phyloP scores from a whole-genome alignment of 64 coral and sea anemone species.

The Dendrophyllia cribrosa region DNA sequence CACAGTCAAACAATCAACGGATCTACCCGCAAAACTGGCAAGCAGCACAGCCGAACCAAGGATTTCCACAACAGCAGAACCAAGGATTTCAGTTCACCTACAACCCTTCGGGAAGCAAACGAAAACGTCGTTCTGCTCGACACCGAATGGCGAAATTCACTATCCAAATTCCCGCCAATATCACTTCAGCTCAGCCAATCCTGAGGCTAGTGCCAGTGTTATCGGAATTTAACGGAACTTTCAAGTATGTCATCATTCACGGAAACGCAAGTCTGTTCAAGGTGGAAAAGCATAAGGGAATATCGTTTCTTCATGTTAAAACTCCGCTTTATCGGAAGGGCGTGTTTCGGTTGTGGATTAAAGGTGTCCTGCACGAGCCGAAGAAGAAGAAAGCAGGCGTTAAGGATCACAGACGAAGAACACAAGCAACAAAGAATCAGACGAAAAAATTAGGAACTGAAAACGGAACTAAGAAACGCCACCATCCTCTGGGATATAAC shows the following conservation, averaged over 20 bases:
- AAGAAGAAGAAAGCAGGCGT: background rate
- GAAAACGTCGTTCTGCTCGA: slow-evolving; percentile 25
- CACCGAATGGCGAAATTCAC: slow-evolving; percentile 60
- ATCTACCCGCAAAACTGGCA: slow-evolving; percentile 39
- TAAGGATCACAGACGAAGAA: slow-evolving; percentile 23
- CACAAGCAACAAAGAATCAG: background rate
- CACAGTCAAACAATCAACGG: slow-evolving; percentile 32
- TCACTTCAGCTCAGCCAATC: slow-evolving; percentile 71
- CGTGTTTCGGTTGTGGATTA: slow-evolving; percentile 59
- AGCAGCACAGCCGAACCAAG: background rate
- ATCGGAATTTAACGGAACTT: slow-evolving; percentile 76
- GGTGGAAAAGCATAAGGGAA: slow-evolving; percentile 52
- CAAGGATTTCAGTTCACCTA: slow-evolving; percentile 42
- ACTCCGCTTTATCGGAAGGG: slow-evolving; percentile 48
- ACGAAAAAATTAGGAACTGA: background rate
- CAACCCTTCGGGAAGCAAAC: slow-evolving; percentile 16
- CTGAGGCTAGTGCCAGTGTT: slow-evolving; percentile 86
- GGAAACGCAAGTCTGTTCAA: slow-evolving; percentile 67
- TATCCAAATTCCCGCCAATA: slow-evolving; percentile 67
- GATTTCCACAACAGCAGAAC: slow-evolving; percentile 20
- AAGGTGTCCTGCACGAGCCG: background rate
- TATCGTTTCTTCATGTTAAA: slow-evolving; percentile 59
- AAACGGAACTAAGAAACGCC: slow-evolving; percentile 24
- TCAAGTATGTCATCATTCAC: slow-evolving; percentile 75
- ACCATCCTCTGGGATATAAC: slow-evolving; percentile 34